Evolutionary conservation across 2,113 vertebrate genomes (phyloP).

Genomic region (Ictidomys tridecemlineatus): DNA sequence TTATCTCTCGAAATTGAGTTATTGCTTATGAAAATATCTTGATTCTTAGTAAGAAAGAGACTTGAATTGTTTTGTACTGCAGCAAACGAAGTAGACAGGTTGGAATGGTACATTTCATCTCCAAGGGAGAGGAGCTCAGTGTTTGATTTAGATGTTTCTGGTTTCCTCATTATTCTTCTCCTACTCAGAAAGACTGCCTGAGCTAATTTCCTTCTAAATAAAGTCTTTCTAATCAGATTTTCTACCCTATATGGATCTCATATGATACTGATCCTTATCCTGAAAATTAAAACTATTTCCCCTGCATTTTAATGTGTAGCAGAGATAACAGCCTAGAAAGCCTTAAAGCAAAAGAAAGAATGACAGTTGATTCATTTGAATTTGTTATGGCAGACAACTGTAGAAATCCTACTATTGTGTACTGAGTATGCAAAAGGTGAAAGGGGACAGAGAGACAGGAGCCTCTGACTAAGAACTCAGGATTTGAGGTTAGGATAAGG

Average conservation of each 20-base stretch:
- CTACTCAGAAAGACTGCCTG: constrained; percentile 62
- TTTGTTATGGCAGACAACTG: background rate
- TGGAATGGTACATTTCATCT: constrained; percentile 53
- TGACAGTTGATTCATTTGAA: constrained; percentile 45
- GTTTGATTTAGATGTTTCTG: constrained; percentile 64
- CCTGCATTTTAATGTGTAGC: constrained; percentile 25
- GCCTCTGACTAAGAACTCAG: background rate
- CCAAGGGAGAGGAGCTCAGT: background rate
- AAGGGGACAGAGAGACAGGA: background rate
- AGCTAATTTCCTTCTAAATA: constrained; percentile 75
- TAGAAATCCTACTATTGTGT: background rate
- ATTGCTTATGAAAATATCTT: constrained; percentile 56
- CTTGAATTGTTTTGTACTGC: constrained; percentile 45
- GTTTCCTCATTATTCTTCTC: constrained; percentile 53
- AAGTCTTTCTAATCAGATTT: constrained; percentile 74
- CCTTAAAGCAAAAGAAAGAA: constrained; percentile 46
- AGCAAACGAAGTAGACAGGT: constrained; percentile 61
- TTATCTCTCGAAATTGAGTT: constrained; percentile 60
- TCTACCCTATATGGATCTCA: constrained; percentile 61
- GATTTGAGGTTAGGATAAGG: constrained; percentile 5
- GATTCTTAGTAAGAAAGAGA: constrained; percentile 60
- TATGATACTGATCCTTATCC: constrained; percentile 68
- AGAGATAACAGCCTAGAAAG: constrained; percentile 64
- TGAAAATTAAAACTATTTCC: constrained; percentile 68
- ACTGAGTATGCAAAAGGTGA: background rate